Base-by-base conservation (phyloP, 2,888 invertebrate genomes). In the Augiades crinisus region DNA sequence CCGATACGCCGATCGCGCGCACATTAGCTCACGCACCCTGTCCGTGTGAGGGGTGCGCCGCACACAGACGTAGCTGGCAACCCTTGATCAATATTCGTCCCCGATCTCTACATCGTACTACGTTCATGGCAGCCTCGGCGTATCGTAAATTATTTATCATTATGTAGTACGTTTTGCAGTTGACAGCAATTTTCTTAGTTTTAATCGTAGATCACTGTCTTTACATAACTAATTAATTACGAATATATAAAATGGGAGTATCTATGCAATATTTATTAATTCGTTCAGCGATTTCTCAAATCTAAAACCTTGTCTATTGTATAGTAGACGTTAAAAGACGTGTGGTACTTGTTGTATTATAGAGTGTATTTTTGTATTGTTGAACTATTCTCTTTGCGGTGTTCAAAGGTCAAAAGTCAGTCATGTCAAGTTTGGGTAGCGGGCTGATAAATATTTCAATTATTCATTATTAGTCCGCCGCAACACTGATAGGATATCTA, bases 31-130 rank as follows among this genome's bases (percentile, higher is more conserved):
- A 67, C 72, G 62, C 60, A 57, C 62, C 60, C 57, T 57, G 58
- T 59, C 58, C 58, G 59, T 59, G 56, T 47, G 58, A 63, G 66
- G 68, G 70, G 63, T 68, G 63, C 62, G 63, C 37, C 62, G 63
- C 67, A 67, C 75, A 75, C 77, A 76, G 75, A 69, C 68, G 70
- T 75, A 70, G 76, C 62, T 54, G 54, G 53, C 75, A 60, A 73
- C 80, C 85, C 81, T 70, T 75, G 75, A 87, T 87, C 88, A 82
- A 87, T 87, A 87, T 79, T 81, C 77, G 72, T 72, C 69, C 70
- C 73, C 73, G 66, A 77, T 72, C 70, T 67, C 64, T 53, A 68
- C 67, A 70, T 70, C 70, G 67, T 80, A 75, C 72, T 77, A 81
- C 68, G 73, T 78, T 73, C 70, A 76, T 74, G 65, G 63, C 61